Conservation (phyloP, 2,888 invertebrate species). For the Panzeria rudis region DNA sequence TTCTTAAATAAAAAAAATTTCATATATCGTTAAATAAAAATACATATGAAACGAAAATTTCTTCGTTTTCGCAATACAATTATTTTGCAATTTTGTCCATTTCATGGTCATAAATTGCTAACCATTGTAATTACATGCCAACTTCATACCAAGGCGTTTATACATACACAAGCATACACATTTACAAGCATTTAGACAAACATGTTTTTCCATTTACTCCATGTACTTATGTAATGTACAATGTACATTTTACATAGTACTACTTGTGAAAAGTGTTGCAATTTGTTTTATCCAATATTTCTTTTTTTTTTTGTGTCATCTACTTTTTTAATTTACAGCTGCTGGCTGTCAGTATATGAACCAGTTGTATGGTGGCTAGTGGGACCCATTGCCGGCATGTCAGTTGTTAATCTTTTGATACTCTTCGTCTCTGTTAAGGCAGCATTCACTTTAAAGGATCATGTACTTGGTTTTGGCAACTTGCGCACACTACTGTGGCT, state of each 20-base stretch:
- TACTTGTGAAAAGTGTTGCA: constrained; percentile 13
- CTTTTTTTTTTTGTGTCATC: not conserved
- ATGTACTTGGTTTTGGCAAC: constrained; percentile 94
- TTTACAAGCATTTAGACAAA: not conserved
- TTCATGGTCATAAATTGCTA: not conserved
- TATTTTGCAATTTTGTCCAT: not conserved
- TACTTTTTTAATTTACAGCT: constrained; percentile 86
- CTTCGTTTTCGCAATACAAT: not conserved
- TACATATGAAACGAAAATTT: not conserved
- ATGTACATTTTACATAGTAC: not conserved
- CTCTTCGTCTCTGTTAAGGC: constrained; percentile 94
- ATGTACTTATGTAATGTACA: not conserved
- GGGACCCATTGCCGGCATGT: constrained; percentile 93
- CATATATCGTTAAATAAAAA: not conserved
- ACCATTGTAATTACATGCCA: not conserved
- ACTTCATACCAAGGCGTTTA: not conserved
- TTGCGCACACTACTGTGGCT: constrained; percentile 93
- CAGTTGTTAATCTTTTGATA: constrained; percentile 90
- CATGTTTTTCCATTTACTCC: not conserved
- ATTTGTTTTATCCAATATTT: constrained; percentile 16
- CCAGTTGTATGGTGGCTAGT: constrained; percentile 98
- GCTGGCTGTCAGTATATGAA: constrained; percentile 97
- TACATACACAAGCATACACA: not conserved
- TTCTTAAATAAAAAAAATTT: not conserved
- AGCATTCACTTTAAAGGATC: constrained; percentile 95